phyloP scores from a whole-genome alignment of 2,113 vertebrate species.

The Sula dactylatra region DNA sequence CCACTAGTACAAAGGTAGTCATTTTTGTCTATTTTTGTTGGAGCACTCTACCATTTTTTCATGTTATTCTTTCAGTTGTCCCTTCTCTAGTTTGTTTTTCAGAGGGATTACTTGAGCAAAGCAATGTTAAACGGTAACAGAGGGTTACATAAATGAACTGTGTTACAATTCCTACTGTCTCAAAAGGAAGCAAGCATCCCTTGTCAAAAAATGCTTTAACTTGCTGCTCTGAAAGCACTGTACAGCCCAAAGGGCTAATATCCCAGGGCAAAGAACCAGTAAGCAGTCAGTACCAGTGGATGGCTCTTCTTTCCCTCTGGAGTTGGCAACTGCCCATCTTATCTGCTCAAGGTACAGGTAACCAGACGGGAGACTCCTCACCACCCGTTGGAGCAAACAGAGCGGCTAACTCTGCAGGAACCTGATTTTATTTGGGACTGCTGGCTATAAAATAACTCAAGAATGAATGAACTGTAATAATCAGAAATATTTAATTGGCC shows the following conservation, averaged over 20 bases:
- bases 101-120: background rate
- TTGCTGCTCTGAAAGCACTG: background rate
- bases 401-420: background rate
- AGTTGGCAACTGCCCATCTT: background rate
- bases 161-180: accelerated
- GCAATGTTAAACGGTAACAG: background rate
- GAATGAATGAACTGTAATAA: background rate
- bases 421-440: background rate
- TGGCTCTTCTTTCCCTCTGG: background rate
- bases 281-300: background rate
- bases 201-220: background rate
- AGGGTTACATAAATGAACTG: background rate
- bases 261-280: background rate
- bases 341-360: background rate
- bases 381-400: background rate
- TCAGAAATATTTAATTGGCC: background rate
- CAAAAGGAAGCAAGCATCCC: background rate
- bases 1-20: background rate
- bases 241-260: background rate
- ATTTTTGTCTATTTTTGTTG: background rate
- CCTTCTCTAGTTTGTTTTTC: background rate
- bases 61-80: background rate
- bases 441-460: background rate
- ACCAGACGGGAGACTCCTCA: accelerated
- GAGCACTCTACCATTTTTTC: background rate